Evolutionary conservation across 2,113 vertebrate genomes (phyloP), one percentile per base, ranked within the genome.

Genomic region (Alethe castanea): DNA sequence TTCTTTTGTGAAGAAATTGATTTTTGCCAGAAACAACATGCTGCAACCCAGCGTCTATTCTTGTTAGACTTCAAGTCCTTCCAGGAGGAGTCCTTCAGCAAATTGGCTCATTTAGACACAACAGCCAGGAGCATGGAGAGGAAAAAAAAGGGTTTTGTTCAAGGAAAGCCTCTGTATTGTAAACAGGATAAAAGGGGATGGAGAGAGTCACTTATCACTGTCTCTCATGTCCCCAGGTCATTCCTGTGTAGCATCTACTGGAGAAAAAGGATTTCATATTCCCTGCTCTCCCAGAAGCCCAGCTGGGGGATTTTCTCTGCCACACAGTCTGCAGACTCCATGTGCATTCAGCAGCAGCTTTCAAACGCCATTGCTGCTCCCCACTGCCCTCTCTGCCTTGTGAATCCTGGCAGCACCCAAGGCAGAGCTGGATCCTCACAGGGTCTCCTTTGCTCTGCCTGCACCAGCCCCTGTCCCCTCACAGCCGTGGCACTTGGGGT

Each of bases 131-230:
- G 98, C 97, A 86, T 17, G 50, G 86, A 94, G 77, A 67, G 66
- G 50, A 36, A 86, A 96, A 96, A 91, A 77, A 77, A 70, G 52
- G 59, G 71, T 92, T 97, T 97, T 97, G 96, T 97, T 98, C 95
- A 86, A 97, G 97, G 92, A 97, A 98, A 98, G 97, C 97, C 97
- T 94, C 92, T 98, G 98, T 98, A 96, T 98, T 98, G 98, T 98
- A 98, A 98, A 98, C 98, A 98, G 97, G 96, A 98, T 98, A 98
- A 98, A 98, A 98, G 96, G 95, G 92, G 89, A 89, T 94, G 91
- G 95, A 96, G 96, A 97, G 96, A 96, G 92, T 97, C 96, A 97
- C 97, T 98, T 97, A 98, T 96, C 97, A 95, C 93, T 96, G 96
- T 95, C 96, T 98, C 92, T 97, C 95, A 94, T 97, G 97, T 97